These are phyloP conservation scores for Crax fasciolata DNA, from an alignment of 2,797 vertebrate species.

Conservation along the genomic window DNA sequence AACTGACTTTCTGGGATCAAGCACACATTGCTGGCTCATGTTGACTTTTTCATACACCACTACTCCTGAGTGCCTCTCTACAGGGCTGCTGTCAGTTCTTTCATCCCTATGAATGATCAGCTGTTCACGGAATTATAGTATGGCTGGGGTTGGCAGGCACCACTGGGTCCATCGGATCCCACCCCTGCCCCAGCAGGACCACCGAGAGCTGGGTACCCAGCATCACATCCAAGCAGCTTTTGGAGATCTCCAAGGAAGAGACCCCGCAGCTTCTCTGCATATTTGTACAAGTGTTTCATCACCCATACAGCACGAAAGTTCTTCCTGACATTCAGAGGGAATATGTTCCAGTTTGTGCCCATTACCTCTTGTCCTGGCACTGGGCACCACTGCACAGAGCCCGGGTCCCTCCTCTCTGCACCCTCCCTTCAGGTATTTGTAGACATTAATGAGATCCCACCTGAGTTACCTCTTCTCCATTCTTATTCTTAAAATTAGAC, in stretches of 20 bases:
- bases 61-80: not conserved
- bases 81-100: not conserved
- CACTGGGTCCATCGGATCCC: not conserved
- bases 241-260: not conserved
- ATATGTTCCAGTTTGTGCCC: not conserved
- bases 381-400: not conserved
- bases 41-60: too few relatives aligned
- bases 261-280: not conserved
- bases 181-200: not conserved
- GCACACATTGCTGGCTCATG: too few relatives aligned
- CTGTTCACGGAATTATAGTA: not conserved
- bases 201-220: not conserved
- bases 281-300: not conserved
- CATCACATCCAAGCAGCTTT: not conserved
- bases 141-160: too few relatives aligned
- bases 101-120: not conserved
- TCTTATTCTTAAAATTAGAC: not conserved
- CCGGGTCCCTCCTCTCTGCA: too few relatives aligned
- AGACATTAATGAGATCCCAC: not conserved
- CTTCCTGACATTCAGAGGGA: not conserved
- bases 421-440: not conserved
- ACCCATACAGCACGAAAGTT: not conserved
- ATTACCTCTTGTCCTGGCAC: not conserved
- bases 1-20: too few relatives aligned
- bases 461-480: not conserved